Evolutionary conservation across 2,797 vertebrate genomes (phyloP).

Genomic region (Halcyon badia): DNA sequence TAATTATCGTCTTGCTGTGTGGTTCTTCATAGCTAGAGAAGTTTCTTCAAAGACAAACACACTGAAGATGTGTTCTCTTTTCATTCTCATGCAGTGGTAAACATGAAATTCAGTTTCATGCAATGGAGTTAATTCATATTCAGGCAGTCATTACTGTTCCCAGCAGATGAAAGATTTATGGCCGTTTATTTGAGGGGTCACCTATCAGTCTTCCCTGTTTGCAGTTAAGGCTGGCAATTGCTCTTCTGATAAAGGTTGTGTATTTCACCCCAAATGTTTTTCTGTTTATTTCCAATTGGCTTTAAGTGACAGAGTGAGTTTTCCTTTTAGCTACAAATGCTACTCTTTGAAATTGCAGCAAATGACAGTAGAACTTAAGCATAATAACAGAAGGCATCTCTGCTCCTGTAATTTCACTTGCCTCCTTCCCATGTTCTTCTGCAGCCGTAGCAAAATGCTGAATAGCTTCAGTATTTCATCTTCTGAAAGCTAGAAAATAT

Average conservation of each 20-base stretch:
- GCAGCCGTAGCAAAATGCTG: background rate
- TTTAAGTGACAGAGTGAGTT: constrained; percentile 6
- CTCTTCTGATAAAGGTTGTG: background rate
- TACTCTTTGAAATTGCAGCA: constrained; percentile 9
- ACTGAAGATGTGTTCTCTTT: background rate
- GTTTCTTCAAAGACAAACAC: background rate
- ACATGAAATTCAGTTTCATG: background rate
- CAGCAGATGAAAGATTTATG: background rate
- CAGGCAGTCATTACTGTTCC: background rate
- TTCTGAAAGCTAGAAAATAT: constrained; percentile 56
- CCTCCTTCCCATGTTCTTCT: constrained; percentile 1
- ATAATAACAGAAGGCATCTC: constrained; percentile 3
- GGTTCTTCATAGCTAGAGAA: background rate
- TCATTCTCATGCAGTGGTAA: background rate
- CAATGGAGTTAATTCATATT: background rate
- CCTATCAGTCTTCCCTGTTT: background rate
- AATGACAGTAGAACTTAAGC: constrained; percentile 12
- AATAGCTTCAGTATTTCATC: constrained; percentile 33
- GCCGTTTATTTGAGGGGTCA: background rate
- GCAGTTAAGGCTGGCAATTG: background rate
- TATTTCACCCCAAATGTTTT: background rate
- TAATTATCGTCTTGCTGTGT: background rate
- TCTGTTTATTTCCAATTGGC: constrained; percentile 25
- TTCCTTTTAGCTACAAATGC: constrained; percentile 29
- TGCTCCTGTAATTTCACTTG: constrained; percentile 22